Base-by-base conservation (phyloP, 2,113 vertebrate genomes). In the Columba janthina region DNA sequence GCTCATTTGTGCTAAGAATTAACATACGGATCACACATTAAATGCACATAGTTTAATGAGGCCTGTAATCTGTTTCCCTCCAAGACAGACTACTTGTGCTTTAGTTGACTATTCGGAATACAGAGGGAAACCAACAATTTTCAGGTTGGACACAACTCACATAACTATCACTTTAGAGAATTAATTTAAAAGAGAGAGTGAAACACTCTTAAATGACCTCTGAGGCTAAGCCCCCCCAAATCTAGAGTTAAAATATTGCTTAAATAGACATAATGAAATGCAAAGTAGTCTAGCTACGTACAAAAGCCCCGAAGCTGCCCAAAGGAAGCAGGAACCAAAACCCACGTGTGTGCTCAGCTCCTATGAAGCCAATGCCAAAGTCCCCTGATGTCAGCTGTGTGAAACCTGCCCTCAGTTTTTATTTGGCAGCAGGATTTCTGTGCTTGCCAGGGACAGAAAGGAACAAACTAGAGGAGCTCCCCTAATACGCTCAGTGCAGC, bases 321-420 rank as follows among this genome's bases (percentile, higher is more conserved):
- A 50, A 2, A 62, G 15, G 32, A 84, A 70, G 31, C 46, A 79
- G 19, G 40, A 95, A 78, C 24, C 29, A 60, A 75, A 93, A 29
- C 11, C n/a, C 48, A 40, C 0, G 0, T 21, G 29, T 34, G 32
- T 1, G 14, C 40, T 61, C 70, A 70, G 48, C 62, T 77, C 21
- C 38, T 60, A 29, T 11, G 26, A 70, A 71, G 42, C 12, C 51
- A 64, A 34, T 4, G 20, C 5, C 50, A 89, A 80, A 85, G 65
- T 38, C 65, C 54, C 60, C 11, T 56, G 24, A 64, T 22, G 74
- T 74, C 69, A 67, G 16, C 28, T 60, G 34, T 10, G 17, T 2
- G 4, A 83, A 71, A 61, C 32, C 29, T 36, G 21, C 11, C n/a
- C 42, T 46, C 5, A 2, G 4, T 56, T 85, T 94, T 86, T 36